Base-by-base conservation (phyloP, 2,888 invertebrate species). In the Piscicola geometra region DNA sequence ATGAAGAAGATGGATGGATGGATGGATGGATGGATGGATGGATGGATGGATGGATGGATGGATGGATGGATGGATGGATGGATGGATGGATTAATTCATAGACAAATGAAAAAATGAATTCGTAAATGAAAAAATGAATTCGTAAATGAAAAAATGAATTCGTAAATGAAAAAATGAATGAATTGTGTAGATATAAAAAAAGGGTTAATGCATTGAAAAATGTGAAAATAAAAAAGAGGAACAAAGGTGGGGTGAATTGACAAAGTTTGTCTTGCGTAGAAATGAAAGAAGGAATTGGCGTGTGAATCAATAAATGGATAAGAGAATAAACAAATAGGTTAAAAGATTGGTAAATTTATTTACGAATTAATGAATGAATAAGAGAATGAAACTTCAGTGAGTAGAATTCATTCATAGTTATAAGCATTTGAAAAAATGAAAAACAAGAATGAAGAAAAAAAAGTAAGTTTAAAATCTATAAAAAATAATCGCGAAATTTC, bases 231-330 rank as follows among this genome's bases (percentile, higher is more conserved):
- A 64, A 64, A 12, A n/a, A 30, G 30, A 5, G 64, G 25, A 64
- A 3, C 5, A 30, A n/a, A 21, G 30, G 30, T 9, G 5, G n/a
- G 35, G n/a, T 1, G 41, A 32, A 71, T 50, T 12, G n/a, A n/a
- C n/a, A n/a, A n/a, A n/a, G n/a, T n/a, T n/a, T n/a, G n/a, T n/a
- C n/a, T n/a, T n/a, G n/a, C n/a, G 71, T 12, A 71, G 25, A 52
- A 52, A 50, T 71, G 71, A 52, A 52, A 30, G 1, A 52, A 25
- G 41, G 71, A 32, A 71, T 50, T n/a, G 33, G 18, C 52, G 52
- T n/a, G 25, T 71, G 3, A 52, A 52, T 52, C 25, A 52, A 30
- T 71, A 28, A 52, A 47, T 71, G 71, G 1, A 52, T 25, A 3
- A 32, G 47, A 28, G 68, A 9, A 68, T 18, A 21, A n/a, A 68